Conservation (phyloP, 2,888 invertebrate species). For the Gibbula magus region DNA sequence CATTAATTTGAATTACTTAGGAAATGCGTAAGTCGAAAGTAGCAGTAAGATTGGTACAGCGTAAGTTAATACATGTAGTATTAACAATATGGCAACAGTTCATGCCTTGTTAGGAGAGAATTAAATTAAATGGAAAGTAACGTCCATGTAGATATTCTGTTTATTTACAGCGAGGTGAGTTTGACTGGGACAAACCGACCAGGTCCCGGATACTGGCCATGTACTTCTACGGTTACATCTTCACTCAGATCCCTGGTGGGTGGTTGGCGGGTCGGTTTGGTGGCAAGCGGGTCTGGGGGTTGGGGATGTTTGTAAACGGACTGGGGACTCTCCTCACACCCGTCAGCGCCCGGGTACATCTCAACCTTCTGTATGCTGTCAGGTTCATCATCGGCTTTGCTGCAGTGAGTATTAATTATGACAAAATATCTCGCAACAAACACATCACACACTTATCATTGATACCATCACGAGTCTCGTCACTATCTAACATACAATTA, state of each 20-base stretch:
- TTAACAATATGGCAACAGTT: too few relatives aligned
- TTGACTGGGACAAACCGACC: slow-evolving; percentile 39
- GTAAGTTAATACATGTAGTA: too few relatives aligned
- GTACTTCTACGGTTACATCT: slow-evolving; percentile 63
- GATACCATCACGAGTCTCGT: too few relatives aligned
- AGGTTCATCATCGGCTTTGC: slow-evolving; percentile 34
- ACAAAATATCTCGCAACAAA: not conserved
- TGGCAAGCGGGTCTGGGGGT: slow-evolving; percentile 61
- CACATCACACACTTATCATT: too few relatives aligned
- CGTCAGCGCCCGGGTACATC: slow-evolving; percentile 30
- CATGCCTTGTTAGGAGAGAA: too few relatives aligned
- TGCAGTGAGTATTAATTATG: slow-evolving; percentile 11
- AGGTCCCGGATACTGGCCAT: slow-evolving; percentile 36
- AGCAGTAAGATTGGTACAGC: too few relatives aligned
- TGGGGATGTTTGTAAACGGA: slow-evolving; percentile 51
- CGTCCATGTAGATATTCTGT: slow-evolving; percentile 76
- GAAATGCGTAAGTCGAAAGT: too few relatives aligned
- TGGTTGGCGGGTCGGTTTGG: slow-evolving; percentile 53
- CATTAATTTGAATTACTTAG: too few relatives aligned
- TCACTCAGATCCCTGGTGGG: slow-evolving; percentile 72
- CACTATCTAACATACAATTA: too few relatives aligned
- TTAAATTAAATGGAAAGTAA: too few relatives aligned
- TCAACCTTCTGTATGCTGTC: slow-evolving; percentile 32
- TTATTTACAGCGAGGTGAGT: slow-evolving; percentile 63
- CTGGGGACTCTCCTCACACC: slow-evolving; percentile 35